A percentile compares a stretch with the other conserved stretches of the same genome.
Evolutionary conservation across 1,140 invertebrate species (phyloP).

Genomic region (Leptopilina clavipes): DNA sequence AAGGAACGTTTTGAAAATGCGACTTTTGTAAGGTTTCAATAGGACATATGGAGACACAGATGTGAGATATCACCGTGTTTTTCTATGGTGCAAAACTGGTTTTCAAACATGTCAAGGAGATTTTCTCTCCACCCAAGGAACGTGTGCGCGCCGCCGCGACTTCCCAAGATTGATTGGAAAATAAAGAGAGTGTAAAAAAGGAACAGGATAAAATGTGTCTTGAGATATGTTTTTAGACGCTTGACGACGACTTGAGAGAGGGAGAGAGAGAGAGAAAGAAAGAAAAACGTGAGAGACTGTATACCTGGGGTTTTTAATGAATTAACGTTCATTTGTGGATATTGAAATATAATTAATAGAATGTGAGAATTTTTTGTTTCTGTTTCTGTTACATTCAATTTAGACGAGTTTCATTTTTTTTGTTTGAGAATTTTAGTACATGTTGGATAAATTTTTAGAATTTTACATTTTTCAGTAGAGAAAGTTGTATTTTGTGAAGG

Average conservation of each 20-base stretch:
- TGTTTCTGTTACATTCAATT: no score
- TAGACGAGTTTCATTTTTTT: no score
- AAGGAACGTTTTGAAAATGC: no score
- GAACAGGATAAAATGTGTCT: not conserved
- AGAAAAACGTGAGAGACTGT: constrained; percentile 13
- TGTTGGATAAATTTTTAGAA: no score
- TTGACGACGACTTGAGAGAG: not conserved
- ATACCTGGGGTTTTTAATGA: no score
- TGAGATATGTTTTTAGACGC: constrained; percentile 13
- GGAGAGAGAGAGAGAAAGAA: no score
- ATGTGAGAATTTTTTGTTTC: no score
- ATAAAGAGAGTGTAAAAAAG: constrained; percentile 11
- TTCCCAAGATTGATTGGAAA: constrained; percentile 6
- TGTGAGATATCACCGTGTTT: not conserved
- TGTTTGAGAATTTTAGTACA: no score
- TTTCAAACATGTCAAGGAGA: constrained; percentile 16
- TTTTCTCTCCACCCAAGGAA: not conserved
- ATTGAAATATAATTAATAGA: no score
- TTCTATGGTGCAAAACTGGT: not conserved
- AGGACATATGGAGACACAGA: not conserved
- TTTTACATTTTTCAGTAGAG: no score
- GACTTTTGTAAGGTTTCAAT: not conserved
- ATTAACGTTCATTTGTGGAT: no score
- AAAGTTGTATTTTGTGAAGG: no score
- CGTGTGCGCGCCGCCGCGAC: not conserved